Conservation (phyloP, 2,113 vertebrate species). For the Baryphthengus martii region DNA sequence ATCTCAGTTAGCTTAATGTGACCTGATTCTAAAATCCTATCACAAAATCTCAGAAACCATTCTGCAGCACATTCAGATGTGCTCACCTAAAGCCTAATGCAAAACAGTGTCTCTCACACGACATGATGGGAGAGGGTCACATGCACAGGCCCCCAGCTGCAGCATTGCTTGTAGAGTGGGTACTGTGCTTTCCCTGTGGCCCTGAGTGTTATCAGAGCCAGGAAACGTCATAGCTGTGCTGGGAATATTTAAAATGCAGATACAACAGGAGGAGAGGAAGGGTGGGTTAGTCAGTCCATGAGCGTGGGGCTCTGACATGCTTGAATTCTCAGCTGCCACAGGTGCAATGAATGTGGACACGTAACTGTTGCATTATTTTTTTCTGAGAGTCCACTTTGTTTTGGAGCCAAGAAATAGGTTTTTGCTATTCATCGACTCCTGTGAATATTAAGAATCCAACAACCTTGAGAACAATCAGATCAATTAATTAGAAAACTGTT, state of each 20-base stretch:
- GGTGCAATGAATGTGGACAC: neutral
- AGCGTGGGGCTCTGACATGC: neutral
- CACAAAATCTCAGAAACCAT: neutral
- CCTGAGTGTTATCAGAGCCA: neutral
- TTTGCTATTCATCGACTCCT: neutral
- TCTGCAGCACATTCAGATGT: neutral
- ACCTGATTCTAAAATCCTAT: neutral
- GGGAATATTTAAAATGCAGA: neutral
- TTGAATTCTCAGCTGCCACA: neutral
- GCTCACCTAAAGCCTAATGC: neutral
- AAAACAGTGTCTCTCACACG: neutral
- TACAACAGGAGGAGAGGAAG: neutral
- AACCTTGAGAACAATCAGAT: neutral
- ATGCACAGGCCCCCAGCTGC: neutral
- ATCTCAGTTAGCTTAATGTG: neutral
- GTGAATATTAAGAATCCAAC: neutral
- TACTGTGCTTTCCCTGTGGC: no score
- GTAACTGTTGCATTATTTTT: neutral
- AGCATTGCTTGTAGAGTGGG: neutral
- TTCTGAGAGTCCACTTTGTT: neutral
- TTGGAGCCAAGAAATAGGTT: neutral
- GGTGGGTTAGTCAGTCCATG: fast-evolving
- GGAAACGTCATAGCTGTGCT: neutral
- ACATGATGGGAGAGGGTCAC: fast-evolving
- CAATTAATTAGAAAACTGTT: neutral